phyloP scores from a whole-genome alignment of 2,113 vertebrate species.

The Siphamia tubifer region DNA sequence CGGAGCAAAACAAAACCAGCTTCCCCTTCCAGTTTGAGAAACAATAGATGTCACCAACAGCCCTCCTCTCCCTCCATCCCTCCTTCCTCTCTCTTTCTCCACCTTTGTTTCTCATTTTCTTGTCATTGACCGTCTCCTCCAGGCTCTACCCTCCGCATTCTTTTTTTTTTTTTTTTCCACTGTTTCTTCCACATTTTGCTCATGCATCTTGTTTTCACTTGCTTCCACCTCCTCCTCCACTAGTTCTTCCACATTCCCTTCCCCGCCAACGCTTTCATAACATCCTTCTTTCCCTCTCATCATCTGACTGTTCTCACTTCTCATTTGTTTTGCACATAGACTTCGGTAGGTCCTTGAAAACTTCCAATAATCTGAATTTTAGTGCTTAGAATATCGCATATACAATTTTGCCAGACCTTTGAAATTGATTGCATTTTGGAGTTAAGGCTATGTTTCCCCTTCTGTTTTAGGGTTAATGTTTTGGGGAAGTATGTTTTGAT shows the following conservation, averaged over 20 bases:
- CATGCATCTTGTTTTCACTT: neutral
- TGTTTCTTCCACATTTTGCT: neutral
- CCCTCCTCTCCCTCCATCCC: constrained; percentile 4
- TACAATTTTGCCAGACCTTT: too few species aligned
- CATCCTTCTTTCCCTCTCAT: too few species aligned
- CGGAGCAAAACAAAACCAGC: constrained; percentile 58
- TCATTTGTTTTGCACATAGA: neutral
- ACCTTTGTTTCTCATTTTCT: neutral
- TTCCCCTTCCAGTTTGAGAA: constrained; percentile 62
- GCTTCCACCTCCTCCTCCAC: neutral
- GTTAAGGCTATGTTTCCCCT: too few species aligned
- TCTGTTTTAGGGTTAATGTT: too few species aligned
- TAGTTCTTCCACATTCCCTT: neutral
- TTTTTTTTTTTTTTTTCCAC: too few species aligned
- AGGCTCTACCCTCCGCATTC: neutral
- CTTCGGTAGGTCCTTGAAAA: too few species aligned
- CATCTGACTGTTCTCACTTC: neutral
- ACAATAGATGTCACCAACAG: constrained; percentile 59
- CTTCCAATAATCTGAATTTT: too few species aligned
- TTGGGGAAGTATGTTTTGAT: too few species aligned
- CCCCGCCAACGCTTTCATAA: too few species aligned
- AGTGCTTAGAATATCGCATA: too few species aligned
- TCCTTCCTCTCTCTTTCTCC: constrained; percentile 3
- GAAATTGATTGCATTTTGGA: too few species aligned
- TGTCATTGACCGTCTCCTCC: neutral